Evolutionary conservation across 2,888 invertebrate genomes (phyloP), one percentile per base, ranked within the genome.

Genomic region (Anagyrus pseudococci): DNA sequence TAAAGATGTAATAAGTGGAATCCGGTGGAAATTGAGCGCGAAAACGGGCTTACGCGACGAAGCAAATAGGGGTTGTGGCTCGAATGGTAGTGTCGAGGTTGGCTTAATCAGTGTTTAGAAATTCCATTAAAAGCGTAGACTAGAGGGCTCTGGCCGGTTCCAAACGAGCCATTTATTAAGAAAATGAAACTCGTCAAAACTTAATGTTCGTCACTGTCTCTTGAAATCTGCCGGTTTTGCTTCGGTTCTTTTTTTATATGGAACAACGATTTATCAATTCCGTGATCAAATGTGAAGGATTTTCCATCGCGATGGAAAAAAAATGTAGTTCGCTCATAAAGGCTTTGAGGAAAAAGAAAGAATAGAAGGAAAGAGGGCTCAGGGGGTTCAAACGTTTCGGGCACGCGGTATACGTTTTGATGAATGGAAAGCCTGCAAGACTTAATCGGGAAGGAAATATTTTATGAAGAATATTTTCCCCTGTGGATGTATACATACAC

Each of bases 41-140:
- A 47, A 55, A 64, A 55, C 46, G 55, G 46, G 52, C 41, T 64
- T 46, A 59, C 46, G 43, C 49, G 40, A 13, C 25, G 19, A 15
- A 15, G 2, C 33, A 37, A 52, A 49, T 52, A 47, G 26, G 64
- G 56, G 41, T 60, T 53, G 59, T 20, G 62, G 22, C n/a, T n/a
- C n/a, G n/a, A n/a, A n/a, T n/a, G n/a, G n/a, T n/a, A 37, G 15
- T 13, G 33, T 43, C 47, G 22, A 25, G 33, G 49, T 26, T 59
- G 23, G 37, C 50, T 56, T 47, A 46, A 33, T 59, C 56, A 65
- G 65, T 72, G 73, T 72, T 77, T 72, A 74, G 71, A 77, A 77
- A 77, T 77, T 77, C 77, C 77, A 77, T 77, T 76, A 77, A 69
- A 49, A 66, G 22, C 69, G 57, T 66, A 67, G 69, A 68, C 72